Evolutionary conservation across 2,888 invertebrate genomes (phyloP), one percentile per base, ranked within the genome.

Genomic region (Pseudococcus viburni): DNA sequence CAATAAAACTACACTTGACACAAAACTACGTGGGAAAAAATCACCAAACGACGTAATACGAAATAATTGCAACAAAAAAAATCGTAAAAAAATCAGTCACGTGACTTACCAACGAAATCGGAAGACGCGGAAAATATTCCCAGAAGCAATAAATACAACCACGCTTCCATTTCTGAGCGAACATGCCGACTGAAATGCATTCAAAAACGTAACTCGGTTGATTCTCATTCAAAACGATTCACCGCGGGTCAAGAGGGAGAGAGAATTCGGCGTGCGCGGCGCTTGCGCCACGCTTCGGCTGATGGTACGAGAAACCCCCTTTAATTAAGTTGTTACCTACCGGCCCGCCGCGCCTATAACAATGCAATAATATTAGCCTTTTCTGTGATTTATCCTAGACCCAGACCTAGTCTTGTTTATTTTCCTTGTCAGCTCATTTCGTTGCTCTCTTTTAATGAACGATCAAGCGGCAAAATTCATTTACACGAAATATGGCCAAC

Each of bases 361-460:
- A 88, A 88, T 88, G 88, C 88, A 88, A 80, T 80, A 83, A 88
- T 83, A 88, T 88, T 88, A 88, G 80, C 83, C 83, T 88, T 88
- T 88, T 88, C 88, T 88, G 77, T 88, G 88, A 88, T 88, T 88
- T 88, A 88, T 80, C 88, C 88, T 88, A 88, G 88, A 88, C 88
- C 88, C 88, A 88, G 88, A 88, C 88, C 88, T 88, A 88, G 88
- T 88, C 88, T 83, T 88, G 88, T 88, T 88, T 88, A 59, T 88
- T 88, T 88, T 88, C 88, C 83, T 88, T 83, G 88, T 80, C 88
- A 88, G 51, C 80, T 80, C 39, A 19, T 85, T 85, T 59, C 33
- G 85, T 85, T 33, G 55, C 64, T 55, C 59, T 85, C 64, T 85
- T 64, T 85, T 59, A 85, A 85, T 42, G 59, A 64, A 85, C 39